Conservation (phyloP, 2,113 vertebrate genomes). For the Syngnathus floridae region DNA sequence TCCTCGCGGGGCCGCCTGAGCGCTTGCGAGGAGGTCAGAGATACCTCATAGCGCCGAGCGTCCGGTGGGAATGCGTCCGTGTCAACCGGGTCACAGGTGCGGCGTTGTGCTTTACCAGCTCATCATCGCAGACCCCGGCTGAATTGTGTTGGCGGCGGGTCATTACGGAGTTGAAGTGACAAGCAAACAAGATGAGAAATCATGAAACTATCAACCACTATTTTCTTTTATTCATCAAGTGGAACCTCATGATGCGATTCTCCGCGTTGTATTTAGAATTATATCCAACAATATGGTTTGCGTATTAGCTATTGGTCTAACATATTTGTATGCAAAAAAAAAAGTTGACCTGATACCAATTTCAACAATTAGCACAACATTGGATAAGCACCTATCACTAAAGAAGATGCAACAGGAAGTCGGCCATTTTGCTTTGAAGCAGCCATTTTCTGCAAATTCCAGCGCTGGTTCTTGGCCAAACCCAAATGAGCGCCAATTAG, state of each 20-base stretch:
- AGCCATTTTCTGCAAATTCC: not conserved
- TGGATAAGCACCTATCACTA: too few species aligned
- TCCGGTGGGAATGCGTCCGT: not conserved
- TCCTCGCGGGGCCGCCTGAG: slow-evolving; percentile 7
- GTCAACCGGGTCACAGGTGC: not conserved
- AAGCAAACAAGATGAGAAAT: not conserved
- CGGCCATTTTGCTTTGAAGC: not conserved
- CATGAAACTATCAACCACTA: not conserved
- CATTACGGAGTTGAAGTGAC: not conserved
- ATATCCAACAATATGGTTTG: not conserved
- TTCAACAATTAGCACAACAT: not conserved
- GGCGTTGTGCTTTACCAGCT: not conserved
- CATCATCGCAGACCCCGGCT: not conserved
- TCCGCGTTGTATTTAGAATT: not conserved
- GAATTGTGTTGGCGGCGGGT: not conserved
- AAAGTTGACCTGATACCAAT: not conserved
- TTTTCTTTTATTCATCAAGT: too few species aligned
- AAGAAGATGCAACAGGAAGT: too few species aligned
- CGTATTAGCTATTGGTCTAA: not conserved
- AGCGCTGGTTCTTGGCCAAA: too few species aligned
- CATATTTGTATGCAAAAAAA: not conserved
- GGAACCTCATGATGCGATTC: not conserved
- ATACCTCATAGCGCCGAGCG: not conserved
- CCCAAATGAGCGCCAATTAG: too few species aligned
- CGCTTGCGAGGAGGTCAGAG: not conserved